Conservation (phyloP, 1,140 invertebrate genomes). For the Brevipalpus yothersi region DNA sequence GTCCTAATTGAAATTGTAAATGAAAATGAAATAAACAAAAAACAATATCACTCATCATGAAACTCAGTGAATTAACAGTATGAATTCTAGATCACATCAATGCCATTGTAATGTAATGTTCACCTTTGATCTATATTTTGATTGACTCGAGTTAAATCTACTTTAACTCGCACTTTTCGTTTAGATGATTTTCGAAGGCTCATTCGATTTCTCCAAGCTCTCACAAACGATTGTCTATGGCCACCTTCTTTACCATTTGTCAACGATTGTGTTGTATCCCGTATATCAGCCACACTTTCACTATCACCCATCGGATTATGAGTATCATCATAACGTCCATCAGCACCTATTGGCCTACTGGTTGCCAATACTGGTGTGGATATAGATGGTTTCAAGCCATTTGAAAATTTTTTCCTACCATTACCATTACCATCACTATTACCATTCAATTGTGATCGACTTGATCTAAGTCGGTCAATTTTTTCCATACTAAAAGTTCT, state of each 20-base stretch:
- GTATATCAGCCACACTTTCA: background rate
- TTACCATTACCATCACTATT: background rate
- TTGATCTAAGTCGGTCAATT: background rate
- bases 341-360: background rate
- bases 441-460: background rate
- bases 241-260: background rate
- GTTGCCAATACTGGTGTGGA: background rate
- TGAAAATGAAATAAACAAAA: too few relatives aligned
- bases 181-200: background rate
- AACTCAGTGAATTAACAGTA: too few relatives aligned
- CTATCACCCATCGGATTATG: background rate
- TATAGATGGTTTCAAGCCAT: background rate
- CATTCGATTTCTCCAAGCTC: background rate
- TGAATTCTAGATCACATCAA: too few relatives aligned
- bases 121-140: too few relatives aligned
- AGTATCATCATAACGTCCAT: background rate
- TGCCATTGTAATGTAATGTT: too few relatives aligned
- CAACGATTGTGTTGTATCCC: background rate
- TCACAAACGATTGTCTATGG: background rate
- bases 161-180: background rate
- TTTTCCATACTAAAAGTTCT: background rate
- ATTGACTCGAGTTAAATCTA: background rate
- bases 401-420: background rate
- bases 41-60: too few relatives aligned
- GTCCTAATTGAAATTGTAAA: too few relatives aligned